Evolutionary conservation across 2,797 vertebrate genomes (phyloP).

Genomic region (Gymnodraco acuticeps): DNA sequence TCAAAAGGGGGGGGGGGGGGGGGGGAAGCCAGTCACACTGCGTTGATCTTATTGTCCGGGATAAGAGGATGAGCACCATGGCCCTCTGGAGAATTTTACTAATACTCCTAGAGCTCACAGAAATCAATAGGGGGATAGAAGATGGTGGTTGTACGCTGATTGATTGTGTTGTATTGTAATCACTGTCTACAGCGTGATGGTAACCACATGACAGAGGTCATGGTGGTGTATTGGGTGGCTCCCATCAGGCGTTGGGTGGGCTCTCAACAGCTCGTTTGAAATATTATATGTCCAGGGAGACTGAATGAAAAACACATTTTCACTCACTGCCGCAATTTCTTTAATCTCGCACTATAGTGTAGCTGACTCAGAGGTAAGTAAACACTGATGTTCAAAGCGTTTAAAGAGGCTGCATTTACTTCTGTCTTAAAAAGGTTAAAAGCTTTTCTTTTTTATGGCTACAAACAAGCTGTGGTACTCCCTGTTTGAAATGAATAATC

Average conservation of each 20-base stretch:
- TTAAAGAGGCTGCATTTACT: conserved; percentile 7
- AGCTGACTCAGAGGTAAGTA: conserved; percentile 28
- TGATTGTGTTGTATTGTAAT: conserved; percentile 52
- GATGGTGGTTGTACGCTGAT: conserved; percentile 53
- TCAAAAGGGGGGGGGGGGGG: conserved; percentile 34
- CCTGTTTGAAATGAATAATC: background rate
- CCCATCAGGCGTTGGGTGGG: background rate
- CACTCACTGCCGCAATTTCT: conserved; percentile 6
- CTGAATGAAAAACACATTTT: conserved; percentile 1
- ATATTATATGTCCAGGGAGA: conserved; percentile 6
- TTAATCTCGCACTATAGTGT: conserved; percentile 3
- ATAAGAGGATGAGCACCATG: conserved; percentile 75
- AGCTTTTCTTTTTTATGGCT: background rate
- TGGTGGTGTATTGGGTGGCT: background rate
- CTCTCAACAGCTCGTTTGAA: background rate
- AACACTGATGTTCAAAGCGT: conserved; percentile 24
- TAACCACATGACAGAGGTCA: conserved; percentile 17
- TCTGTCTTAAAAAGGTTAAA: conserved; percentile 16
- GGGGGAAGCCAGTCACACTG: conserved; percentile 74
- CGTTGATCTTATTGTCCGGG: conserved; percentile 79
- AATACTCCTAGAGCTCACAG: conserved; percentile 61
- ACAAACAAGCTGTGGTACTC: background rate
- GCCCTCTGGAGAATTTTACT: conserved; percentile 71
- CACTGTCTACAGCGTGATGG: conserved; percentile 28
- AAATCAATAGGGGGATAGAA: conserved; percentile 72